A percentile compares a stretch with the other conserved stretches of the same genome.
Evolutionary conservation across 2,888 invertebrate species (phyloP).

Genomic region (Perizoma affinitatum): DNA sequence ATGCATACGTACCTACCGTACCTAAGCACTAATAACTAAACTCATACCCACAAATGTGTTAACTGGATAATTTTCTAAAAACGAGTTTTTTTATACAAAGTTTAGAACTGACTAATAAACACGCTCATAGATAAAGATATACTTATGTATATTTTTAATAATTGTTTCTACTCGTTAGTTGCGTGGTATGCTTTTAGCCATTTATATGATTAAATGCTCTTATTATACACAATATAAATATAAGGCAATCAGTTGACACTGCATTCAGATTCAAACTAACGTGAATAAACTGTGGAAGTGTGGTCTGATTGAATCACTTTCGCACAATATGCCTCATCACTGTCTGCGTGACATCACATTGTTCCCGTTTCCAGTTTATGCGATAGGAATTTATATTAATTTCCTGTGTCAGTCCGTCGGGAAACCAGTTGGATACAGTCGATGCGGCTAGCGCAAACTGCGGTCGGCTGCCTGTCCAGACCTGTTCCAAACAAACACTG

Average conservation of each 20-base stretch:
- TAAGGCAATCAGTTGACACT: constrained; percentile 51
- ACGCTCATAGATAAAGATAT: constrained; percentile 14
- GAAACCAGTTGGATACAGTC: constrained; percentile 71
- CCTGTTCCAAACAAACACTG: constrained; percentile 70
- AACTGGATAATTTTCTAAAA: constrained; percentile 10
- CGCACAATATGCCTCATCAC: constrained; percentile 76
- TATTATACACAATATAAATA: constrained; percentile 25
- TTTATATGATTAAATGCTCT: constrained; percentile 12
- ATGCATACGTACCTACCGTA: constrained; percentile 21
- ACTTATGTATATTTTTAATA: constrained; percentile 19
- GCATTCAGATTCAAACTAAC: constrained; percentile 61
- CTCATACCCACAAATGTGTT: constrained; percentile 42
- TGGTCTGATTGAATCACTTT: constrained; percentile 69
- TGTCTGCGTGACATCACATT: constrained; percentile 60
- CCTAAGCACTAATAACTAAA: constrained; percentile 10
- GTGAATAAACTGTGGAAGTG: constrained; percentile 62
- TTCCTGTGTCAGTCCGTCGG: constrained; percentile 71
- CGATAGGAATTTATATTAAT: constrained; percentile 81
- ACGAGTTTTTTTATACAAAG: too few species aligned
- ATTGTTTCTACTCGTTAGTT: too few species aligned
- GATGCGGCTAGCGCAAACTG: constrained; percentile 69
- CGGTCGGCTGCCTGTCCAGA: constrained; percentile 69
- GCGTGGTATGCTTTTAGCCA: too few species aligned
- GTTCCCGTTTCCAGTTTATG: constrained; percentile 68
- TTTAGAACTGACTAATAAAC: too few species aligned